Conservation (phyloP, 2,888 invertebrate genomes). For the Heliconius erato region DNA sequence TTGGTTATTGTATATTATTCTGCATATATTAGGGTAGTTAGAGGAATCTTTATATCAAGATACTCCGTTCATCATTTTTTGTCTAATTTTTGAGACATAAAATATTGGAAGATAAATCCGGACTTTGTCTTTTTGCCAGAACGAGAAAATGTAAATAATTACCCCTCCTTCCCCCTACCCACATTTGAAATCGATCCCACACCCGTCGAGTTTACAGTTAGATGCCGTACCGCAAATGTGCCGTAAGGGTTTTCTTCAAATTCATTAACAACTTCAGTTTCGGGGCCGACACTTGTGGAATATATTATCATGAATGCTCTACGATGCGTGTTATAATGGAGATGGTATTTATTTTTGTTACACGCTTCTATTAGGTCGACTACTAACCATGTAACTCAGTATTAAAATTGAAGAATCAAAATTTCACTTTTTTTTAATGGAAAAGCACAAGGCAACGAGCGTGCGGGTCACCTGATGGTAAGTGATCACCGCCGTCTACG, state of each 20-base stretch:
- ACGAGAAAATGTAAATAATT: background rate
- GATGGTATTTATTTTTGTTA: conserved; percentile 14
- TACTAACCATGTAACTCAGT: too few species aligned
- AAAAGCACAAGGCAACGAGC: too few species aligned
- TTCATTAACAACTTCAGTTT: conserved; percentile 50
- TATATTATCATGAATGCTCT: conserved; percentile 43
- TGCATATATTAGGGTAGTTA: background rate
- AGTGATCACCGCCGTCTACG: too few species aligned
- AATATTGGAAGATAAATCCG: too few species aligned
- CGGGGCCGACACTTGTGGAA: conserved; percentile 49
- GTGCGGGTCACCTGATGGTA: too few species aligned
- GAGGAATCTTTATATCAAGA: background rate
- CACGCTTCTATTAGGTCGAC: background rate
- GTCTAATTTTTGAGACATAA: too few species aligned
- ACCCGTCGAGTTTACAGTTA: background rate
- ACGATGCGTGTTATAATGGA: conserved; percentile 16
- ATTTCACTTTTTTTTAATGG: too few species aligned
- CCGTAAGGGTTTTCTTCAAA: conserved; percentile 45
- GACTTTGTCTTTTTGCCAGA: background rate
- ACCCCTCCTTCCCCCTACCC: background rate
- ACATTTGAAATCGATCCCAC: background rate
- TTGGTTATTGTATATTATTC: too few species aligned
- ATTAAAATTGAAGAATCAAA: too few species aligned
- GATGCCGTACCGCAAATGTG: background rate
- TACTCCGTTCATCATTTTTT: too few species aligned